Evolutionary conservation across 2,113 vertebrate species (phyloP), one percentile per base, ranked within the genome.

Genomic region (zebrafish (Danio rerio)): DNA sequence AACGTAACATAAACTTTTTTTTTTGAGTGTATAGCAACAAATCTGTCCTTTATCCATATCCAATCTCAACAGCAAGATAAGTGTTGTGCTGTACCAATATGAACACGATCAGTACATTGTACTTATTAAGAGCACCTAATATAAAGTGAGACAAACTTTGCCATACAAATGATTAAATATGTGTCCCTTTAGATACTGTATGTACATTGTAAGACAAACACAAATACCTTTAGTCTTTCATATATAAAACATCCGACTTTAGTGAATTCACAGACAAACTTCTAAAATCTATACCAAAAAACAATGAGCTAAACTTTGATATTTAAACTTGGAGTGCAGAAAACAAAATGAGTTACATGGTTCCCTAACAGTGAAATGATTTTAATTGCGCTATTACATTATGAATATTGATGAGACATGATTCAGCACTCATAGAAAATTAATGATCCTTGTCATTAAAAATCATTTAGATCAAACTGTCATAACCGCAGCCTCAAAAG

Each of bases 391-490:
- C 13, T 40, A 52, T 63, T 61, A 7, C 20, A 50, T 50, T 78
- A 31, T 40, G 63, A 53, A 65, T 62, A 21, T 13, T 20, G 20
- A 78, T 49, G n/a, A n/a, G 40, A 42, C 12, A 61, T 47, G 45
- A 63, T n/a, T 78, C 75, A 52, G 45, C 43, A 78, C 58, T 63
- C 18, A 40, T 21, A 62, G 15, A 78, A 8, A 78, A 63, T 63
- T 78, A 78, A 78, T 78, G 75, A 78, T 63, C 75, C 59, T 78
- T 63, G 45, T 58, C 56, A 11, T 16, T 75, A 75, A 75, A 75
- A 75, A 58, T 18, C 42, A 7, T 61, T 75, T 40, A 49, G 59
- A 50, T 78, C 75, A 52, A 63, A 61, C 20, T 50, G 9, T 78
- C 59, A 63, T n/a, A 78, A 52, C 20, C 11, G 59, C 75, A 50